Evolutionary conservation across 2,113 vertebrate genomes (phyloP), one percentile per base, ranked within the genome.

Genomic region (Alaudala cheleensis): DNA sequence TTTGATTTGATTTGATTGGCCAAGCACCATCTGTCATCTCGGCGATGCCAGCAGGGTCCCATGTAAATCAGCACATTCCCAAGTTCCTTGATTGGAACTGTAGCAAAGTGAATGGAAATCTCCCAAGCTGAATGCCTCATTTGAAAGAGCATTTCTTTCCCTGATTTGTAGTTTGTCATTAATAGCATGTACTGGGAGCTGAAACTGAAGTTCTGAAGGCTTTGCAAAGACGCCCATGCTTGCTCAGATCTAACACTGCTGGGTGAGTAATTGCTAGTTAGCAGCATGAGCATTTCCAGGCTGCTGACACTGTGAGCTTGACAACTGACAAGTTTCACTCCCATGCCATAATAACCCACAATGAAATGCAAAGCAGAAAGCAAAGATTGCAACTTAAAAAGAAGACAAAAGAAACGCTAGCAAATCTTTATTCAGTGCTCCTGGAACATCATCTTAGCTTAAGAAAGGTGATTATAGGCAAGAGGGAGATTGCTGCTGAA

Each of bases 251-350:
- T 89, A 33, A 37, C 56, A 19, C 76, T 90, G 86, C 83, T 3
- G 24, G 56, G 26, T 91, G 78, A 97, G 69, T 92, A 96, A 96
- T 94, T 96, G 61, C 74, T 95, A 42, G n/a, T 95, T 97, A 96
- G 88, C 45, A 83, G 81, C 64, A 61, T 72, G 73, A 94, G 42
- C 85, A 74, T 76, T 91, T 88, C 70, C 57, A 84, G 51, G 79
- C 78, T 92, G 72, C 92, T 96, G 76, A 73, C 70, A 81, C 34
- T 29, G 33, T 26, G 81, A 89, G 40, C 58, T 16, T 84, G 73
- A 81, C 76, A 92, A 51, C 53, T 95, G 94, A 82, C 79, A 95
- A 83, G 62, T 67, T 94, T 93, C 94, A 50, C 64, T 92, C 69
- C 47, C 65, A n/a, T 91, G 47, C 81, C 78, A 70, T 74, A 94